These are phyloP conservation scores for Phaethornis superciliosus DNA, from an alignment of 2,113 vertebrate species.

Conservation along the genomic window DNA sequence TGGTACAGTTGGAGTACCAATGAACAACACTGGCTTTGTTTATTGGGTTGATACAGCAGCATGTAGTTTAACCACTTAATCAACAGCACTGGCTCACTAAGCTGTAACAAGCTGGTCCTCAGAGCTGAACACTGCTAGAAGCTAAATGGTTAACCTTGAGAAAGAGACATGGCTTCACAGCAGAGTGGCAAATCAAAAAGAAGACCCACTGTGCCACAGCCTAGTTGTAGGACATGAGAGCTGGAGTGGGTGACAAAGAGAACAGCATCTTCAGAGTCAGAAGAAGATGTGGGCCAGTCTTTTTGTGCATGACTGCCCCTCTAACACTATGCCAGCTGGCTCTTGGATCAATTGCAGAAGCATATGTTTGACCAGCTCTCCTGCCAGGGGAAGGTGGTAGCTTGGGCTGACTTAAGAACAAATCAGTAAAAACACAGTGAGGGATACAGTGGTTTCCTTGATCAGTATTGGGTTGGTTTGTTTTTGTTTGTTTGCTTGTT, in stretches of 20 bases:
- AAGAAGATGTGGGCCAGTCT: neutral
- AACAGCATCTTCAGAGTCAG: neutral
- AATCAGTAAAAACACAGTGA: neutral
- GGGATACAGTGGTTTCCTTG: neutral
- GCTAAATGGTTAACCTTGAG: neutral
- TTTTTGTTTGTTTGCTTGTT: no score
- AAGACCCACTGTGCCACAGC: neutral
- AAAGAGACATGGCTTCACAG: neutral
- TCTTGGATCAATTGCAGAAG: neutral
- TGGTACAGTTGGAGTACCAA: neutral
- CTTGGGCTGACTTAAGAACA: neutral
- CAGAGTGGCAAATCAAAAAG: neutral
- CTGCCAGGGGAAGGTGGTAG: neutral
- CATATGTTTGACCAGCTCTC: slow-evolving; percentile 35
- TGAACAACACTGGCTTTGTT: neutral
- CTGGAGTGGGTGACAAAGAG: neutral
- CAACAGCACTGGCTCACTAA: neutral
- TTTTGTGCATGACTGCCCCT: neutral
- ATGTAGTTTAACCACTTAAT: neutral
- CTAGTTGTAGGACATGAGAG: neutral
- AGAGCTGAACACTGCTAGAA: neutral
- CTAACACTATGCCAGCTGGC: slow-evolving; percentile 23
- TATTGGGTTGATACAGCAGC: neutral
- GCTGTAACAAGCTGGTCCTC: neutral
- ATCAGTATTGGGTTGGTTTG: neutral